Evolutionary conservation across 2,113 vertebrate genomes (phyloP), one percentile per base, ranked within the genome.

Genomic region (Centrocercus urophasianus): DNA sequence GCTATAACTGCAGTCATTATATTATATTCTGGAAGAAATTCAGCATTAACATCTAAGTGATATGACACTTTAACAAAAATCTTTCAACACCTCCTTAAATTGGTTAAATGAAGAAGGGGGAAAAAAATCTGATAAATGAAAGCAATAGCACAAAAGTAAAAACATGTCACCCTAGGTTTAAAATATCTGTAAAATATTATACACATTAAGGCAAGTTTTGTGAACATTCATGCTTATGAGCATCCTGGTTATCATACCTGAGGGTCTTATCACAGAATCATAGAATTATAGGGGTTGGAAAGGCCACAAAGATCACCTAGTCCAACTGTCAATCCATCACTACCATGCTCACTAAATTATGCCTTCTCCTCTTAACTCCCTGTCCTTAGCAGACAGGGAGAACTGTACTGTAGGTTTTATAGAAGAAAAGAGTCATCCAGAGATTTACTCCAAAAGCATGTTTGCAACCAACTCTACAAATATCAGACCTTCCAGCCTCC

Each of bases 1-100:
- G 50, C n/a, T 83, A 17, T 86, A 88, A 73, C 65, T 1, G 6
- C 25, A 80, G 60, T 69, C 3, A 5, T 93, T 91, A 36, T 34
- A 64, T 87, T 77, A 92, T 59, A 76, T 83, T 13, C 76, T 74
- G 73, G 34, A 95, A 89, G 71, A 94, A 93, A 92, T n/a, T 86
- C 66, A 88, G 76, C 21, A 54, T 89, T 92, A 73, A 61, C 65
- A 86, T 76, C 50, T 75, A 77, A 80, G 52, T 57, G 47, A 79
- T 70, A 66, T 73, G 73, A 74, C 11, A 13, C 82, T 82, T 88
- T 86, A 87, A 87, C 42, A 69, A 82, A 91, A 93, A 65, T 50
- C 64, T 93, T 88, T 90, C 83, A 90, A 70, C 59, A 84, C 21
- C 9, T 89, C 38, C 52, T 57, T 70, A 63, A 93, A 75, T 74